Evolutionary conservation across 2,888 invertebrate species (phyloP).

Genomic region (Scaeva pyrastri): DNA sequence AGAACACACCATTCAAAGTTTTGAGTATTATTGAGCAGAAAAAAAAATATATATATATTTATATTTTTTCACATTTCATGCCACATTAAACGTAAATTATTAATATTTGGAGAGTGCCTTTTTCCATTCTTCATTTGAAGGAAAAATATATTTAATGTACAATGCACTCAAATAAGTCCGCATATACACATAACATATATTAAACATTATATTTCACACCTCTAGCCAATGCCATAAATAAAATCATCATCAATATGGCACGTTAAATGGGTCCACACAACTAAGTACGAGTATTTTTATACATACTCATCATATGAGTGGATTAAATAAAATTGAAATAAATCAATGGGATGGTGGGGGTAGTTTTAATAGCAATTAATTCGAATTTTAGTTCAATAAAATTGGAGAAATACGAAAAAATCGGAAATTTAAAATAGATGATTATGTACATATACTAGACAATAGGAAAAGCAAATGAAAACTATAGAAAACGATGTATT

Average conservation of each 20-base stretch:
- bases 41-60: slow-evolving; percentile 10
- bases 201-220: slow-evolving; percentile 30
- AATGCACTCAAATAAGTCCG: slow-evolving; percentile 28
- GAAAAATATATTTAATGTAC: slow-evolving; percentile 54
- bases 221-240: slow-evolving; percentile 46
- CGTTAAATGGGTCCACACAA: neutral
- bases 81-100: slow-evolving; percentile 59
- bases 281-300: slow-evolving; percentile 20
- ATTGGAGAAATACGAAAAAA: neutral
- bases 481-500: too few species aligned
- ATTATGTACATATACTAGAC: too few species aligned
- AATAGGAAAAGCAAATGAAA: too few species aligned
- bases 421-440: neutral
- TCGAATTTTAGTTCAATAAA: neutral
- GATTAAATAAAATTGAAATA: slow-evolving; percentile 16
- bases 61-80: slow-evolving; percentile 47
- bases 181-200: neutral
- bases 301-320: neutral
- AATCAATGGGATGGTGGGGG: slow-evolving; percentile 17
- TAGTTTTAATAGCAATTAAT: slow-evolving; percentile 17
- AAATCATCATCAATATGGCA: neutral
- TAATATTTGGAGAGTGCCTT: slow-evolving; percentile 5
- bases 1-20: slow-evolving; percentile 12
- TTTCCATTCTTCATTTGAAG: slow-evolving; percentile 35
- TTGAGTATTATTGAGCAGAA: slow-evolving; percentile 2